Evolutionary conservation across 2,113 vertebrate species (phyloP).

Genomic region (Isichthys henryi): DNA sequence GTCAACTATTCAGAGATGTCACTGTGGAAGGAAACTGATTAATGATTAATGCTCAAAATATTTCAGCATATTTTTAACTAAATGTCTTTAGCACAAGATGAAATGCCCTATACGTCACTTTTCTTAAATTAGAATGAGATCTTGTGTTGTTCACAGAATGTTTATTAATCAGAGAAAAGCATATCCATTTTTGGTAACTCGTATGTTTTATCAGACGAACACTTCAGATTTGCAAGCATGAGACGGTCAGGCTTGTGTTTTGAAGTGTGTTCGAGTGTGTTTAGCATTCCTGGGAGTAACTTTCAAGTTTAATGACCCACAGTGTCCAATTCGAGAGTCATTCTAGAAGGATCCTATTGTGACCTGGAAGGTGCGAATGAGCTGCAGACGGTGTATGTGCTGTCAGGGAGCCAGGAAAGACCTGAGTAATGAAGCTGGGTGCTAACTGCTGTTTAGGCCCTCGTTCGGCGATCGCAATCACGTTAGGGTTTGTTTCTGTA

Average conservation of each 20-base stretch:
- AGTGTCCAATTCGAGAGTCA: background rate
- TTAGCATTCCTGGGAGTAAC: background rate
- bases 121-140: background rate
- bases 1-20: background rate
- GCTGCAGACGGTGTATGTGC: background rate
- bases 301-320: conserved; percentile 5
- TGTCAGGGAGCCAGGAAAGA: too few relatives aligned
- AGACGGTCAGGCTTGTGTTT: background rate
- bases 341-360: background rate
- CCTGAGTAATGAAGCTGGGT: too few relatives aligned
- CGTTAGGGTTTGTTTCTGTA: background rate
- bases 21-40: background rate
- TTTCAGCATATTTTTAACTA: background rate
- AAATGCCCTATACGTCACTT: background rate
- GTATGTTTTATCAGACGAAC: background rate
- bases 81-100: background rate
- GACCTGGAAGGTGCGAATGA: background rate
- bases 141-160: background rate
- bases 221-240: background rate
- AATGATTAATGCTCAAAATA: background rate
- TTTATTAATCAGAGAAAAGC: background rate
- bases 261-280: background rate
- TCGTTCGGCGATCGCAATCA: background rate
- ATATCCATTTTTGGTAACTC: background rate
- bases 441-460: too few relatives aligned